Conservation (phyloP, 2,888 invertebrate species). For the Melinaea menophilus region DNA sequence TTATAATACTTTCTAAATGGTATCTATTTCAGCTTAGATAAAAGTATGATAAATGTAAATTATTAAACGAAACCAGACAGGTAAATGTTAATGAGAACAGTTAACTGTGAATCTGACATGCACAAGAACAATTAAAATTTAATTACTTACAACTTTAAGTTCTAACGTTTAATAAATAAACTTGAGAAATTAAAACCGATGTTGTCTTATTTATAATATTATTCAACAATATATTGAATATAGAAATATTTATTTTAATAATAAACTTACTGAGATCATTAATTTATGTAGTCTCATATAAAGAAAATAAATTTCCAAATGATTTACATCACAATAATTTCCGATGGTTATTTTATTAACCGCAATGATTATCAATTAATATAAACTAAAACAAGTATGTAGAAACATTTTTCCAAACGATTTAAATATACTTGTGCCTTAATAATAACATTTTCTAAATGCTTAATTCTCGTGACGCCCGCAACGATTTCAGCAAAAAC, state of each 20-base stretch:
- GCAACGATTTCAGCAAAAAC: slow-evolving; percentile 11
- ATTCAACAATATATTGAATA: neutral
- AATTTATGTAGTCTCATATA: no score
- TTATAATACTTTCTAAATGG: no score
- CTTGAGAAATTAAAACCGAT: slow-evolving; percentile 16
- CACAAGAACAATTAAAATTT: slow-evolving; percentile 21
- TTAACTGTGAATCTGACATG: slow-evolving; percentile 2
- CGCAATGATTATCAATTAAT: no score
- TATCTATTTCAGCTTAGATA: neutral
- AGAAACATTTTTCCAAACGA: no score
- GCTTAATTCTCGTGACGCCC: slow-evolving; percentile 13
- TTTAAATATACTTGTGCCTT: no score
- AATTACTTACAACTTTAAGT: slow-evolving; percentile 21
- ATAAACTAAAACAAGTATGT: no score
- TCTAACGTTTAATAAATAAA: slow-evolving; percentile 20
- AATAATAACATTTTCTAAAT: slow-evolving; percentile 1
- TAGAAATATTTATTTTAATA: no score
- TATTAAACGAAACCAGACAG: neutral
- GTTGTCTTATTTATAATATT: neutral
- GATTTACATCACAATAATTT: no score
- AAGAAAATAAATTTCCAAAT: no score
- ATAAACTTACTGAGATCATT: no score
- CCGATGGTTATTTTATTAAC: no score
- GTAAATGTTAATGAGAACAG: neutral
- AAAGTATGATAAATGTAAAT: neutral